Base-by-base conservation (phyloP, 2,888 invertebrate species). In the Agrotis ipsilon region DNA sequence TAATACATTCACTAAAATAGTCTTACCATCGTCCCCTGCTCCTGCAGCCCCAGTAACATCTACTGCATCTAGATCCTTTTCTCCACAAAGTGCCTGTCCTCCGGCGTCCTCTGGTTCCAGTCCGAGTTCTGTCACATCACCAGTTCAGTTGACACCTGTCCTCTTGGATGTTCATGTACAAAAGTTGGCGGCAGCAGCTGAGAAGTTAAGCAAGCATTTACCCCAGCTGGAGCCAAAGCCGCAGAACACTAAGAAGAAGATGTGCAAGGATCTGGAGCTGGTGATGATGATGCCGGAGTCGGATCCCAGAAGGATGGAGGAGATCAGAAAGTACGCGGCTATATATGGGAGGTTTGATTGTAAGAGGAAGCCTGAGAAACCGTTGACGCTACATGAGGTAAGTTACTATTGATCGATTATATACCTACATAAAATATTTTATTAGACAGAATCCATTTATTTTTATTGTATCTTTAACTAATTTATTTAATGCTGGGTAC, bases 261-360 rank as follows among this genome's bases (percentile, higher is more conserved):
- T 99, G 92, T 98, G 98, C 88, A 98, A 98, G 89, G 99, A 99
- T 89, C 95, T 99, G 85, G 98, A 99, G 97, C 97, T 98, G 92
- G 98, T 99, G 81, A 98, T 99, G 97, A 97, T 98, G 85, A 98
- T 99, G 98, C 97, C 98, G 54, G 98, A 98, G 88, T 97, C 96
- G 16, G 98, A 99, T 93, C 98, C 99, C 0, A 96, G 98, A 73
- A 96, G 99, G 87, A 98, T 99, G 98, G 99, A 99, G 81, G 98
- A 99, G 92, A 98, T 99, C 72, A 97, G 99, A 89, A 98, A 99
- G 94, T 99, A 98, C 93, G 98, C 99, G 1, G 99, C 99, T 46
- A 99, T 99, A 86, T 99, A 99, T 91, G 99, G 99, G 6, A 97
- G 99, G 81, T 99, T 99, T 93, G 99, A 99, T 92, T 99, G 99